phyloP scores from a whole-genome alignment of 2,888 invertebrate species.

The Globia sparganii region DNA sequence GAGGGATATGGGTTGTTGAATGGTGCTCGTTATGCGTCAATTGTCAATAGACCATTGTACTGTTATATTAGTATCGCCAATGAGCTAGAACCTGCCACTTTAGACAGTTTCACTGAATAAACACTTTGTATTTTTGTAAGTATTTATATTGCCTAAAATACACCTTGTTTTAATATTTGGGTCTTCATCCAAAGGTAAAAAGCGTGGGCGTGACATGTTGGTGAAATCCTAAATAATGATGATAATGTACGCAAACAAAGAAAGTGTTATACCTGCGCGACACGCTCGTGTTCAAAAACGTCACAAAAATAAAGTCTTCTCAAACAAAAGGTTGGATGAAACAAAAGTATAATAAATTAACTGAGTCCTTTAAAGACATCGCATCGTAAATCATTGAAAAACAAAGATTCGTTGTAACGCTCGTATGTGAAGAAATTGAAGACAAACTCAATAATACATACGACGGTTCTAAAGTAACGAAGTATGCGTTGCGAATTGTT shows the following conservation, averaged over 20 bases:
- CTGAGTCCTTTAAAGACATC: conserved; percentile 61
- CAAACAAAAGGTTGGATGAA: conserved; percentile 59
- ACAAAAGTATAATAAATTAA: conserved; percentile 68
- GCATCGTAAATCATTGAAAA: conserved; percentile 64
- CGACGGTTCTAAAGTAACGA: conserved; percentile 40
- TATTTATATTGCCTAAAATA: conserved; percentile 1
- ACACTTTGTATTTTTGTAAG: background rate
- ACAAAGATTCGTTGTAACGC: conserved; percentile 56
- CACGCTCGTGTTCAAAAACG: conserved; percentile 38
- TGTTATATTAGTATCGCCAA: conserved; percentile 14
- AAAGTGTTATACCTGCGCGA: conserved; percentile 39
- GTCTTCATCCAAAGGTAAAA: conserved; percentile 10
- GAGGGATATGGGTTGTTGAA: conserved; percentile 43
- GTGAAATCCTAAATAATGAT: conserved; percentile 40
- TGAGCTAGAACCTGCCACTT: conserved; percentile 4
- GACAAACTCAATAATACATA: conserved; percentile 56
- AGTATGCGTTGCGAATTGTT: conserved; percentile 20
- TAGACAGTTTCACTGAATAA: background rate
- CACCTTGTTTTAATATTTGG: background rate
- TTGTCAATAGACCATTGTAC: conserved; percentile 37
- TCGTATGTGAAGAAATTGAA: conserved; percentile 50
- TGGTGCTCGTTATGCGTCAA: conserved; percentile 46
- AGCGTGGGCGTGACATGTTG: conserved; percentile 7
- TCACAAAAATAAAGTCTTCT: conserved; percentile 48
- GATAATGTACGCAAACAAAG: conserved; percentile 42